A percentile compares a stretch with the other conserved stretches of the same genome.
phyloP scores from a whole-genome alignment of 2,113 vertebrate species.

The Heterotis niloticus region DNA sequence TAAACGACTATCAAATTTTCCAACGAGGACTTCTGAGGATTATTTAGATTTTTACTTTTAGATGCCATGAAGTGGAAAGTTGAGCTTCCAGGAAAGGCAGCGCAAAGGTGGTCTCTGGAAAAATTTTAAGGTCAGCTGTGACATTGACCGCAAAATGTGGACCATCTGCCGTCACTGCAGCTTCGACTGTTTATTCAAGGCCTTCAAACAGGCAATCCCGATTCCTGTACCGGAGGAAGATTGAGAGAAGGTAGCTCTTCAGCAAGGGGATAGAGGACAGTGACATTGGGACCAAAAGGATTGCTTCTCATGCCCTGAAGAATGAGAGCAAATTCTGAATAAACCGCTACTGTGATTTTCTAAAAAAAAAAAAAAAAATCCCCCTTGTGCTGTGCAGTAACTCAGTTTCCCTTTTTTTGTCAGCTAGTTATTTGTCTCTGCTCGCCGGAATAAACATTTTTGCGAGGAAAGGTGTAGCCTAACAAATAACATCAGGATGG shows the following conservation, averaged over 20 bases:
- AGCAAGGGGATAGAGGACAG: too few species aligned
- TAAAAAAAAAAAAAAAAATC: too few species aligned
- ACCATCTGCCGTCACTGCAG: neutral
- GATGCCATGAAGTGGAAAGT: slow-evolving; percentile 35
- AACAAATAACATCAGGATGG: neutral
- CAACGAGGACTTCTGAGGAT: neutral
- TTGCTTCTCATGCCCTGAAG: too few species aligned
- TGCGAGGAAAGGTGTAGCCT: too few species aligned
- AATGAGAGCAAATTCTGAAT: too few species aligned
- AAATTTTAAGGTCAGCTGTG: neutral
- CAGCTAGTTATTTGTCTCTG: too few species aligned
- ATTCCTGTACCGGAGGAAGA: neutral
- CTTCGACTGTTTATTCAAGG: neutral
- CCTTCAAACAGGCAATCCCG: neutral
- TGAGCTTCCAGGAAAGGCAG: neutral
- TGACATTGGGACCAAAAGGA: too few species aligned
- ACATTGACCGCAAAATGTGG: neutral
- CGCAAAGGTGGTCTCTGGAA: neutral
- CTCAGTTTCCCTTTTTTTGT: too few species aligned
- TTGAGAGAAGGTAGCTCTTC: too few species aligned
- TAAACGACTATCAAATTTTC: slow-evolving; percentile 7
- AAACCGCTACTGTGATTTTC: too few species aligned
- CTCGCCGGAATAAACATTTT: too few species aligned
- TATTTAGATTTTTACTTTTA: slow-evolving; percentile 33
- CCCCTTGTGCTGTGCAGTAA: too few species aligned